Evolutionary conservation across 92 coral and sea anemone species (phyloP), one percentile per base, ranked within the genome.

Genomic region (Actinostola sp.): DNA sequence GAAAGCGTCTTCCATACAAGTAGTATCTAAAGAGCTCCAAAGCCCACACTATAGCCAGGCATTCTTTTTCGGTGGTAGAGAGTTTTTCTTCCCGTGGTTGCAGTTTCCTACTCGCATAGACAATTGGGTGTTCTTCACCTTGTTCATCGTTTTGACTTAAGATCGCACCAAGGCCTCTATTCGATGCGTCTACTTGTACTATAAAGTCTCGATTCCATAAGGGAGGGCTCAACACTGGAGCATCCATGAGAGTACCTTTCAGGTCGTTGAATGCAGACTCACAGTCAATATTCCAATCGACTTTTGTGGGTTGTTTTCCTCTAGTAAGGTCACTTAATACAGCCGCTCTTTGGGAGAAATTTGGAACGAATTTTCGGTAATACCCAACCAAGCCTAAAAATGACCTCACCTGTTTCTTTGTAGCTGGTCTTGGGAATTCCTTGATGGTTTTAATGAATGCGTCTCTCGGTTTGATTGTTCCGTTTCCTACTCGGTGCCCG

Each of bases 171-270:
- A 86, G 76, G 27, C 82, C 90, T 53, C 69, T 45, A 61, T 67
- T 61, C 12, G 83, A 86, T 10, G 91, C 91, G 67, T 86, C 87
- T 43, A 75, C 87, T 50, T 86, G 83, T 26, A 86, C 48, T 19
- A 86, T 70, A 57, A 85, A 85, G 12, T 48, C 52, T 26, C 63
- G 35, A 11, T 81, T 75, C 80, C 80, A 86, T 29, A 74, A 51
- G 11, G 89, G 89, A 2, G 79, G 75, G 8, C 75, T 50, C 46
- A n/a, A n/a, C n/a, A n/a, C n/a, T n/a, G n/a, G n/a, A n/a, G n/a
- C n/a, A n/a, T n/a, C n/a, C n/a, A n/a, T n/a, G n/a, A n/a, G n/a
- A n/a, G n/a, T n/a, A n/a, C n/a, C n/a, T n/a, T n/a, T n/a, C n/a
- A n/a, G n/a, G n/a, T n/a, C n/a, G n/a, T n/a, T n/a, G n/a, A n/a